Evolutionary conservation across 2,888 invertebrate species (phyloP).

Genomic region (Spialia ferax): DNA sequence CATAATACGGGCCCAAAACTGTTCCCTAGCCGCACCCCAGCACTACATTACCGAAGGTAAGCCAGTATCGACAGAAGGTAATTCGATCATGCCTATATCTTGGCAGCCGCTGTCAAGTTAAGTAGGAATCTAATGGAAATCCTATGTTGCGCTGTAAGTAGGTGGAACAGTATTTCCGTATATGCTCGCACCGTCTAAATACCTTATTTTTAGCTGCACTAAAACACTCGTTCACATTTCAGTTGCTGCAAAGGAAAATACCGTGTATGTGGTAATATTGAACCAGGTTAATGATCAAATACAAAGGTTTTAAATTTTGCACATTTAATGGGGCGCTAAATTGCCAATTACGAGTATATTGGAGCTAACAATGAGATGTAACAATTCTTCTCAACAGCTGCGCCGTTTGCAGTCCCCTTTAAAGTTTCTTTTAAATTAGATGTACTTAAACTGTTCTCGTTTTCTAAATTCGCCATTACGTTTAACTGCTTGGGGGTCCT

Average conservation of each 20-base stretch:
- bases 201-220: slow-evolving; percentile 20
- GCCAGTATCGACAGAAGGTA: slow-evolving; percentile 62
- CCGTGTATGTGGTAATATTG: slow-evolving; percentile 4
- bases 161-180: slow-evolving; percentile 52
- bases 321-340: neutral
- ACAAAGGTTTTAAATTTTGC: neutral
- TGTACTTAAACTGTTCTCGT: slow-evolving; percentile 53
- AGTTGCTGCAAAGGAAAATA: slow-evolving; percentile 20
- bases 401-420: slow-evolving; percentile 2
- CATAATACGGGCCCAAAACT: slow-evolving; percentile 25
- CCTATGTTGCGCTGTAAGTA: slow-evolving; percentile 69
- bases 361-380: slow-evolving; percentile 9
- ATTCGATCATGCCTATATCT: slow-evolving; percentile 72
- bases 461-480: slow-evolving; percentile 65
- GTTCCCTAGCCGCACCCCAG: slow-evolving; percentile 28
- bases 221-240: slow-evolving; percentile 11
- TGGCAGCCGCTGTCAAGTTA: slow-evolving; percentile 69
- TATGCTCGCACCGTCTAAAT: slow-evolving; percentile 13
- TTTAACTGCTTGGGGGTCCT: slow-evolving; percentile 61
- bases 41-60: slow-evolving; percentile 50
- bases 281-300: slow-evolving; percentile 7
- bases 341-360: slow-evolving; percentile 10
- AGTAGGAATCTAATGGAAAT: slow-evolving; percentile 80
- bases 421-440: slow-evolving; percentile 24
- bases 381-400: neutral